Evolutionary conservation across 1,140 invertebrate genomes (phyloP).

Genomic region (Ruditapes philippinarum): DNA sequence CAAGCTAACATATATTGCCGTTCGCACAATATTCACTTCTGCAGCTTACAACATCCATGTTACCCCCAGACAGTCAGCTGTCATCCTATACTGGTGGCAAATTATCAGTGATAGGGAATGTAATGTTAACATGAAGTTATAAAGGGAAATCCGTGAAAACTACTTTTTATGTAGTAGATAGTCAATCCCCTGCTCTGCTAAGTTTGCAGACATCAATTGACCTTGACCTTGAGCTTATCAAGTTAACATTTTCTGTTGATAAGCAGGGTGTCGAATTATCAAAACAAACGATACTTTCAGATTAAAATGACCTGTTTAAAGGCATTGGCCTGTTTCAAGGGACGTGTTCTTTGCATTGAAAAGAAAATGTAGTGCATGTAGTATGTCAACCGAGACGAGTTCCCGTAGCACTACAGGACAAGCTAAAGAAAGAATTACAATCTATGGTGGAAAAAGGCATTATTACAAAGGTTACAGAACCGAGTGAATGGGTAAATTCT

Average conservation of each 20-base stretch:
- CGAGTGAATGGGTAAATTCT: no score
- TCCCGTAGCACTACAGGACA: no score
- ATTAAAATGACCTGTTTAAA: slow-evolving; percentile 30
- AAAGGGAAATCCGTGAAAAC: not conserved
- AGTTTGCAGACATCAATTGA: no score
- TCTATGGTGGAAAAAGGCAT: no score
- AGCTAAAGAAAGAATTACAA: no score
- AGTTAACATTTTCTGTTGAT: slow-evolving; percentile 9
- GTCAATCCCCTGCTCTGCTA: not conserved
- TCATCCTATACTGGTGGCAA: slow-evolving; percentile 10
- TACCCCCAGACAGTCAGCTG: slow-evolving; percentile 13
- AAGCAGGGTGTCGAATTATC: not conserved
- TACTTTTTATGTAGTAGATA: not conserved
- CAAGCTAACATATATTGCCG: not conserved
- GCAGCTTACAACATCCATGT: not conserved
- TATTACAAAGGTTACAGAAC: no score
- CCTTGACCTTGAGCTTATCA: slow-evolving; percentile 23
- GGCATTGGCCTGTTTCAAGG: slow-evolving; percentile 63
- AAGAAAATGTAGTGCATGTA: slow-evolving; percentile 49
- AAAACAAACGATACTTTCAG: not conserved
- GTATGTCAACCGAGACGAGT: slow-evolving; percentile 58
- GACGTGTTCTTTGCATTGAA: slow-evolving; percentile 43
- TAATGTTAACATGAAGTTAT: not conserved
- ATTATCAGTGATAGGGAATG: not conserved
- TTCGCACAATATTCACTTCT: not conserved